These are phyloP conservation scores for Hermatobates lingyangjiaoensis DNA, from an alignment of 1,140 invertebrate genomes.

Conservation along the genomic window DNA sequence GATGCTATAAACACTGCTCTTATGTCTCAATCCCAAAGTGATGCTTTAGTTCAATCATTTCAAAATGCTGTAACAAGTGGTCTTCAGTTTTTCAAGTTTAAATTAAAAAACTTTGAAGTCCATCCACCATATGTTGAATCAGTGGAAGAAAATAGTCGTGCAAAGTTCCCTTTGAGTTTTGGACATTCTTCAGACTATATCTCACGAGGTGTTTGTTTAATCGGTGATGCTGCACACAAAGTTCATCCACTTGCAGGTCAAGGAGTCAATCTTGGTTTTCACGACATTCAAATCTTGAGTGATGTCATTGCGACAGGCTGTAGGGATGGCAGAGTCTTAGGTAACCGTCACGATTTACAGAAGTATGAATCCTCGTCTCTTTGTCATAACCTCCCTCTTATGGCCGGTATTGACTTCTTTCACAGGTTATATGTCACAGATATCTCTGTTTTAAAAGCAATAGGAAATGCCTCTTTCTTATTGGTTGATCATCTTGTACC, in stretches of 20 bases:
- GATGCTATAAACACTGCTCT: constrained; percentile 75
- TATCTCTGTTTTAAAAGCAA: constrained; percentile 33
- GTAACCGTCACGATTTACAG: constrained; percentile 46
- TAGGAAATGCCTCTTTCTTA: constrained; percentile 70
- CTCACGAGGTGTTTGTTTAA: constrained; percentile 30
- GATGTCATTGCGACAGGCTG: constrained; percentile 45
- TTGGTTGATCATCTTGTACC: constrained; percentile 56
- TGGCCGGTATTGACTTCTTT: constrained; percentile 70
- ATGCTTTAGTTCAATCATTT: not conserved
- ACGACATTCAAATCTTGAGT: constrained; percentile 62
- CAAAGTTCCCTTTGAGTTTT: constrained; percentile 80
- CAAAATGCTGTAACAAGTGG: not conserved
- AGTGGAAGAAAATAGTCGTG: constrained; percentile 35
- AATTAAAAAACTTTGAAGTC: constrained; percentile 2
- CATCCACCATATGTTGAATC: constrained; percentile 2
- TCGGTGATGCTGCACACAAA: constrained; percentile 84
- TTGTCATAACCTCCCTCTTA: constrained; percentile 68
- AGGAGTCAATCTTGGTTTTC: constrained; percentile 93
- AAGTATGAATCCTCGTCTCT: constrained; percentile 74
- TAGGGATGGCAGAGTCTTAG: constrained; percentile 50
- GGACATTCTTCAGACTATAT: constrained; percentile 76
- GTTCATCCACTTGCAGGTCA: constrained; percentile 93
- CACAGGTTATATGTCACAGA: constrained; percentile 51
- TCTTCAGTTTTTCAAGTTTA: constrained; percentile 1
- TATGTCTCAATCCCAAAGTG: not conserved